phyloP scores from a whole-genome alignment of 1,140 invertebrate genomes.

The Triops cancriformis region DNA sequence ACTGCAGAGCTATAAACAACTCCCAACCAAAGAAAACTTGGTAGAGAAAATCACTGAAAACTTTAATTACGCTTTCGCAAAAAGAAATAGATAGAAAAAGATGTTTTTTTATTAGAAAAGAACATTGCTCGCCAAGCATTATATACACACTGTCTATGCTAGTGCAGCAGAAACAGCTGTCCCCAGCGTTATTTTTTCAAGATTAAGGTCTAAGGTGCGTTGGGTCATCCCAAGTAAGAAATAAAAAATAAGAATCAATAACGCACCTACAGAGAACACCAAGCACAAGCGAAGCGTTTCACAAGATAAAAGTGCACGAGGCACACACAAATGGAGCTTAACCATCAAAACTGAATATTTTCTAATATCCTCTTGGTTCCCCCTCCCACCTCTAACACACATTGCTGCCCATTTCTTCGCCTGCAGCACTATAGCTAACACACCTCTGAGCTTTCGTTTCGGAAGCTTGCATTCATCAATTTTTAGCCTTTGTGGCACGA shows the following conservation, averaged over 20 bases:
- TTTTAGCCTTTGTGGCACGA: neutral
- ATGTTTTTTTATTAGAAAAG: too few species aligned
- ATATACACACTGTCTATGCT: too few species aligned
- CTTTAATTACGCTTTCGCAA: too few species aligned
- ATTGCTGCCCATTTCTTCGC: neutral
- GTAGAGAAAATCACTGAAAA: too few species aligned
- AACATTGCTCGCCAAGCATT: too few species aligned
- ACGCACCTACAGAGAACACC: neutral
- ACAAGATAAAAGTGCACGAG: neutral
- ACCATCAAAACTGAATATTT: neutral
- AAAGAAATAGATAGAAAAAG: too few species aligned
- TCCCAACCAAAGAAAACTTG: too few species aligned
- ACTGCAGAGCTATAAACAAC: too few species aligned
- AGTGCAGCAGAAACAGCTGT: too few species aligned
- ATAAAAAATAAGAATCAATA: neutral
- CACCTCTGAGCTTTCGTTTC: neutral
- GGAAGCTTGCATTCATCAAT: neutral
- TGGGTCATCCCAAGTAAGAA: neutral
- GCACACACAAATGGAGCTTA: slow-evolving; percentile 2
- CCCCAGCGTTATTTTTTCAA: too few species aligned
- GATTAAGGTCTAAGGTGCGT: too few species aligned
- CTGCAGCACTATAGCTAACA: neutral
- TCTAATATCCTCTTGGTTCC: neutral
- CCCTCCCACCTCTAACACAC: neutral
- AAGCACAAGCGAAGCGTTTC: neutral